Evolutionary conservation across 2,797 vertebrate species (phyloP).

Genomic region (Chiroxiphia lanceolata): DNA sequence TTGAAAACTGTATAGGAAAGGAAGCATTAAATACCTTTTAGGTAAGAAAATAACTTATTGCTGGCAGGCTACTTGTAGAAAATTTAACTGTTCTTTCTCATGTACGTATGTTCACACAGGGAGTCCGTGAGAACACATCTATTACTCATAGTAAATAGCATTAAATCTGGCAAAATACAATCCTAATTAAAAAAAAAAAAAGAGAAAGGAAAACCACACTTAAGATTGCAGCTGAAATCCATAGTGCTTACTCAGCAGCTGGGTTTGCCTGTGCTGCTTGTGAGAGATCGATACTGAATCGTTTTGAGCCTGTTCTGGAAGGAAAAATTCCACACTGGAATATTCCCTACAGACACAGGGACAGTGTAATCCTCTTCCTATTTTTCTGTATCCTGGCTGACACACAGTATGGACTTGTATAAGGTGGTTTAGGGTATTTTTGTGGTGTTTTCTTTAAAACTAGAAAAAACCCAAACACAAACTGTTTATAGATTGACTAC

Average conservation of each 20-base stretch:
- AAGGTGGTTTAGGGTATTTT: neutral
- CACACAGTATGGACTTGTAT: neutral
- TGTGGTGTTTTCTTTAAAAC: neutral
- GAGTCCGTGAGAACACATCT: neutral
- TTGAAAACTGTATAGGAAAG: neutral
- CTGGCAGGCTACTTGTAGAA: neutral
- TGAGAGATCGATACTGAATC: neutral
- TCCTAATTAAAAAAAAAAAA: neutral
- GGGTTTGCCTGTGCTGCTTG: neutral
- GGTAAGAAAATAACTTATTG: neutral
- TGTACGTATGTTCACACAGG: neutral
- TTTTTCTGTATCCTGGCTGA: neutral
- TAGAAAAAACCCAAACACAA: neutral
- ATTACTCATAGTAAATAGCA: neutral
- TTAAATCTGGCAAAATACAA: neutral
- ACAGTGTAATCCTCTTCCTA: neutral
- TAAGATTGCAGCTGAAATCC: neutral
- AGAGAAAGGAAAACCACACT: neutral
- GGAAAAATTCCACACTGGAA: neutral
- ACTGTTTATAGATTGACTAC: neutral
- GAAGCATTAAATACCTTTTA: neutral
- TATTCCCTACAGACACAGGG: neutral
- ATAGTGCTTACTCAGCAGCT: neutral
- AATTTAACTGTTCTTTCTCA: neutral
- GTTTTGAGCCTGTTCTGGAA: neutral